Percentiles rank a stretch among this genome's conserved stretches.
phyloP scores from a whole-genome alignment of 2,113 vertebrate genomes.

The Brachionichthys hirsutus region DNA sequence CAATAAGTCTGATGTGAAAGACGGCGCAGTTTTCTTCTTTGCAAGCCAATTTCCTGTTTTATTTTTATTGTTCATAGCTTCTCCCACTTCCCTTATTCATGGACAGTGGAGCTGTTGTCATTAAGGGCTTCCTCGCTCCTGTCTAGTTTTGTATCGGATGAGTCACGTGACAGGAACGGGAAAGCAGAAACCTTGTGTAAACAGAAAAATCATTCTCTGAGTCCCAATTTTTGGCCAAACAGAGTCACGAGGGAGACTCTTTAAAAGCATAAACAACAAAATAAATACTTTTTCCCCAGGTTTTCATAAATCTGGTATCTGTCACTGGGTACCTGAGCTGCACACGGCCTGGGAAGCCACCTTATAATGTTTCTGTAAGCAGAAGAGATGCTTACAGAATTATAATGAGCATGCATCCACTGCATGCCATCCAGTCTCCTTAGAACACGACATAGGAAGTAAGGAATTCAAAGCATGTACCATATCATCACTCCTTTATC shows the following conservation, averaged over 20 bases:
- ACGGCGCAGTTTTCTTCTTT: slow-evolving; percentile 40
- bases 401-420: no score
- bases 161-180: slow-evolving; percentile 65
- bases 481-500: background rate
- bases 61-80: slow-evolving; percentile 59
- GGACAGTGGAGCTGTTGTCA: slow-evolving; percentile 58
- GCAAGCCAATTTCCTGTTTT: slow-evolving; percentile 76
- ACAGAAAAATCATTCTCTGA: slow-evolving; percentile 52
- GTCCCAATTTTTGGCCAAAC: slow-evolving; percentile 24
- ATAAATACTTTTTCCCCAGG: no score
- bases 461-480: background rate
- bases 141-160: slow-evolving; percentile 55
- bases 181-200: slow-evolving; percentile 56
- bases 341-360: no score
- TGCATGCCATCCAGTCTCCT: background rate
- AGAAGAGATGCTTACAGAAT: no score
- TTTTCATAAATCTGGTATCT: no score
- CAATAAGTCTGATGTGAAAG: slow-evolving; percentile 39
- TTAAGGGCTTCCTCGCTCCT: slow-evolving; percentile 48
- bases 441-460: background rate
- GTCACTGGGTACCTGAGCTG: no score
- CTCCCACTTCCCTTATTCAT: slow-evolving; percentile 68
- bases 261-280: no score
- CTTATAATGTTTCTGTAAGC: no score
- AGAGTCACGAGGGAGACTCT: slow-evolving; percentile 10